phyloP scores from a whole-genome alignment of 2,888 invertebrate species.

The Cheilosia grossa region DNA sequence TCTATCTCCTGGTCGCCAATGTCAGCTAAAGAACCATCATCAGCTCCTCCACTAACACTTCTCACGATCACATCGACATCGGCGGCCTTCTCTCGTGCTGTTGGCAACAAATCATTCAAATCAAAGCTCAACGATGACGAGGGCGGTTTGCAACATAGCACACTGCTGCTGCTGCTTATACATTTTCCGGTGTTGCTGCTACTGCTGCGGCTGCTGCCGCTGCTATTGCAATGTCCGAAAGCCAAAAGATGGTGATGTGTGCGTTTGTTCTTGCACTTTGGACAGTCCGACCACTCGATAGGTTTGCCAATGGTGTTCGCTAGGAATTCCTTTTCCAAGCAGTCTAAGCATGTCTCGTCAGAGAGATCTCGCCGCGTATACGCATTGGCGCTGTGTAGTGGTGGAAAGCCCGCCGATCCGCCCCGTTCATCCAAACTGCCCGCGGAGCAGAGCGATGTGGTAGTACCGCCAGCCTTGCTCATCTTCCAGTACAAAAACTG shows the following conservation, averaged over 20 bases:
- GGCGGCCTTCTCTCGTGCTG: constrained; percentile 25
- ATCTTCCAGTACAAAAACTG: constrained; percentile 61
- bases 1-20: neutral
- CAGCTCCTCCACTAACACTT: neutral
- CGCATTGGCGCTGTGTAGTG: constrained; percentile 64
- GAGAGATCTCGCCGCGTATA: constrained; percentile 75
- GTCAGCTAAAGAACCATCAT: neutral
- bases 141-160: constrained; percentile 59
- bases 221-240: constrained; percentile 63
- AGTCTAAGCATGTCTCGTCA: constrained; percentile 82
- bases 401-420: constrained; percentile 74
- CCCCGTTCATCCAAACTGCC: constrained; percentile 80
- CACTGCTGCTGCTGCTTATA: constrained; percentile 62
- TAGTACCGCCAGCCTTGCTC: constrained; percentile 51
- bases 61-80: constrained; percentile 4
- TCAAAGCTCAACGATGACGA: constrained; percentile 71
- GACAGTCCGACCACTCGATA: constrained; percentile 79
- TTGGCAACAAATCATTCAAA: constrained; percentile 65
- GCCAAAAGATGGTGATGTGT: constrained; percentile 71
- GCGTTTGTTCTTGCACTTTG: constrained; percentile 79
- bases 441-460: constrained; percentile 68
- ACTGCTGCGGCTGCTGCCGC: constrained; percentile 64
- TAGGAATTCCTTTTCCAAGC: constrained; percentile 82
- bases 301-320: constrained; percentile 82
- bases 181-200: constrained; percentile 60